Base-by-base conservation (phyloP, 2,113 vertebrate genomes). In the Hirundichthys speculiger region DNA sequence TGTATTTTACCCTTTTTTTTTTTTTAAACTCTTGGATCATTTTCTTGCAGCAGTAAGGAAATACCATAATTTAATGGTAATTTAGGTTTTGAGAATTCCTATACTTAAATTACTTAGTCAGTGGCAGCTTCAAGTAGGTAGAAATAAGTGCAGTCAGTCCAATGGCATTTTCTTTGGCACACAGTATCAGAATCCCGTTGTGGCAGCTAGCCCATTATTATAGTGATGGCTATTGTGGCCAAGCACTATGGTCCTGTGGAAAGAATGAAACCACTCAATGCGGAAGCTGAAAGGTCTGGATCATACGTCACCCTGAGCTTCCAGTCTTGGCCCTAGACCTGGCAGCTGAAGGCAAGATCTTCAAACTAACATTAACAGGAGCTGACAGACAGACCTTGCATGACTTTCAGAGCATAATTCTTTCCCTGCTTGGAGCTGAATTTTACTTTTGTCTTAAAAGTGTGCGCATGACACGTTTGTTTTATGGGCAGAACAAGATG, bases 301-400 rank as follows among this genome's bases (percentile, higher is more conserved):
- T 82, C 70, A 14, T 70, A 67, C 75, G 67, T 87, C 83, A 77
- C 64, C 54, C 1, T 30, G 65, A 48, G 79, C 69, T 65, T 74
- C 59, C 67, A 72, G 77, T 41, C 57, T 53, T 39, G 34, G 59
- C 50, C 63, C 64, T 13, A 61, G 76, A 73, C 53, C 74, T 81
- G 82, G 87, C 85, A 80, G 57, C 64, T 60, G 46, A 34, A 59
- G 41, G 22, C 27, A 10, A 59, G 75, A 69, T 83, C 80, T 84
- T 65, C 59, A 34, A 53, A 53, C 62, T 64, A 53, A 71, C 77
- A 73, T 86, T 87, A 85, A 88, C 64, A 58, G 77, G 75, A 75
- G 73, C 72, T 87, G 91, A 89, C 89, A 89, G 85, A 75, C 27
- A 77, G 77, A 82, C 87, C 63, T 82, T 56, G 73, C 76, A 86